A percentile compares a stretch with the other conserved stretches of the same genome.
Conservation (phyloP, 2,888 invertebrate genomes). For the Spialia ferax region DNA sequence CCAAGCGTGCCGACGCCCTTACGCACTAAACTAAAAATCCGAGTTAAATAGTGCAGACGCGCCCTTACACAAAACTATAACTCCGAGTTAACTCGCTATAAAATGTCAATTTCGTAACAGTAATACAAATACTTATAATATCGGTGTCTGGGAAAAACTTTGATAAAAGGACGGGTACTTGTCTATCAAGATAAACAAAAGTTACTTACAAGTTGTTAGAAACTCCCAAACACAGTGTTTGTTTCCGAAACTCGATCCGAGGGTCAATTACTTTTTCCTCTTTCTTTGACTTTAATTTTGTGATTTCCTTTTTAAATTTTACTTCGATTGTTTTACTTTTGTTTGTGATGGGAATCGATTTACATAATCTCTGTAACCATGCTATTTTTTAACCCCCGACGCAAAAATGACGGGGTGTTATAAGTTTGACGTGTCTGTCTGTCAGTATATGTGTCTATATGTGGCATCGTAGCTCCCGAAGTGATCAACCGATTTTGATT, state of each 20-base stretch:
- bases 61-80: too few species aligned
- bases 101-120: not conserved
- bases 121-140: not conserved
- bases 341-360: not conserved
- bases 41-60: too few species aligned
- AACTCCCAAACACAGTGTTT: slow-evolving; percentile 32
- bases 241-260: slow-evolving; percentile 22
- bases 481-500: too few species aligned
- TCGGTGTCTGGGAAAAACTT: slow-evolving; percentile 9
- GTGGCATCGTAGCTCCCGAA: too few species aligned
- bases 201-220: slow-evolving; percentile 24
- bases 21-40: too few species aligned
- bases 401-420: too few species aligned
- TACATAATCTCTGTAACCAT: not conserved
- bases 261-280: slow-evolving; percentile 19
- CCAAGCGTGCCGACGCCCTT: too few species aligned
- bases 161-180: slow-evolving; percentile 16
- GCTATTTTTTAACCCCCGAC: too few species aligned
- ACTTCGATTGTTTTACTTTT: slow-evolving; percentile 3
- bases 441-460: too few species aligned
- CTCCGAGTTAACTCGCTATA: too few species aligned
- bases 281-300: slow-evolving; percentile 4
- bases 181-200: slow-evolving; percentile 31
- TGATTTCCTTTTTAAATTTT: not conserved
- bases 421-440: too few species aligned